Conservation (phyloP, 1,140 invertebrate genomes). For the Leptopilina clavipes region DNA sequence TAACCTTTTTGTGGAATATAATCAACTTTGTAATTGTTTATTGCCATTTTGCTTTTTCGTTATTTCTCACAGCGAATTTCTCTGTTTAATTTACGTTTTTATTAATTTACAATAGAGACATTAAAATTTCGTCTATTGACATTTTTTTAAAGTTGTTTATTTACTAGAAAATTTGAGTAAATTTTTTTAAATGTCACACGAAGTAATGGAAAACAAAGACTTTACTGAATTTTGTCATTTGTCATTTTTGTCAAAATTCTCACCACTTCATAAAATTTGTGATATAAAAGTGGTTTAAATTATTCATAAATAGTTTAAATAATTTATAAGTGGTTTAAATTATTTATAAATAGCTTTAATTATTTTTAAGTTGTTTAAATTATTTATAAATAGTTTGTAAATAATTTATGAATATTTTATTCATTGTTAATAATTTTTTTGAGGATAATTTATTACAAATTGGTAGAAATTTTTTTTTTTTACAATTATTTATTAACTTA, state of each 20-base stretch:
- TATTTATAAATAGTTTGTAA: too few relatives aligned
- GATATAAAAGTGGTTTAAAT: too few relatives aligned
- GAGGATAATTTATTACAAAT: not conserved
- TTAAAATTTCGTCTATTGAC: not conserved
- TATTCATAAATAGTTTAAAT: too few relatives aligned
- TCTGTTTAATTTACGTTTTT: not conserved
- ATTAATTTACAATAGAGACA: not conserved
- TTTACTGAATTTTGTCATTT: not conserved
- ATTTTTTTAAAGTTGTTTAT: not conserved
- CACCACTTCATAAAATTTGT: too few relatives aligned
- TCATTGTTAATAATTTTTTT: too few relatives aligned
- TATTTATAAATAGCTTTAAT: too few relatives aligned
- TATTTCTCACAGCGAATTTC: slow-evolving; percentile 10
- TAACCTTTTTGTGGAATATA: slow-evolving; percentile 7
- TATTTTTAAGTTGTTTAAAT: too few relatives aligned
- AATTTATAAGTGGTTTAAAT: too few relatives aligned
- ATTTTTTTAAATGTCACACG: not conserved
- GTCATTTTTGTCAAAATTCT: too few relatives aligned
- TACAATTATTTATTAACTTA: slow-evolving; percentile 4
- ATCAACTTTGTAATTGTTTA: not conserved
- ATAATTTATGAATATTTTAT: too few relatives aligned
- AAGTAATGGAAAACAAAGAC: not conserved
- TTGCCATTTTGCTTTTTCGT: slow-evolving; percentile 1
- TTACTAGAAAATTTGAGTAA: not conserved
- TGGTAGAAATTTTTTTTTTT: not conserved